These are phyloP conservation scores for Hozukius guyotensis DNA, from an alignment of 2,797 vertebrate genomes.

Conservation along the genomic window DNA sequence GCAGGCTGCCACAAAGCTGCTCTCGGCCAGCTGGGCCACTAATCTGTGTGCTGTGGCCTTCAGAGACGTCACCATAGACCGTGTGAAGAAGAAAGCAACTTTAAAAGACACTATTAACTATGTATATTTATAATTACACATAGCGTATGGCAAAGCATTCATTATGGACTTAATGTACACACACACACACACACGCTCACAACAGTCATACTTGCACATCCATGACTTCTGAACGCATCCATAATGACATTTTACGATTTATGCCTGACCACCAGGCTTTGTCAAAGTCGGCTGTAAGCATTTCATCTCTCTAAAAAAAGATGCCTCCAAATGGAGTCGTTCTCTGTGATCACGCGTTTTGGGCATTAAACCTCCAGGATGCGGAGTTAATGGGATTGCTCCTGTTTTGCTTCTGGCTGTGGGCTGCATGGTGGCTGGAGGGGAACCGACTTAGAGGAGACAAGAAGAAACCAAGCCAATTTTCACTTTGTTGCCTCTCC, in stretches of 20 bases:
- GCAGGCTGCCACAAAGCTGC: slow-evolving; percentile 67
- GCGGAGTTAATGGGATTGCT: slow-evolving; percentile 80
- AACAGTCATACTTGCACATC: slow-evolving; percentile 3
- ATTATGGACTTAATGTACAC: neutral
- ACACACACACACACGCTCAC: neutral
- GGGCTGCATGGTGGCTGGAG: slow-evolving; percentile 48
- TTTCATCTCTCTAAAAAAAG: slow-evolving; percentile 63
- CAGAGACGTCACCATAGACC: slow-evolving; percentile 49
- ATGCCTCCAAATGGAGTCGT: slow-evolving; percentile 52
- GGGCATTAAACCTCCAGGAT: slow-evolving; percentile 67
- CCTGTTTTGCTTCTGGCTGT: slow-evolving; percentile 66
- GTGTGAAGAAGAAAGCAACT: slow-evolving; percentile 50
- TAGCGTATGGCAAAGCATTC: neutral
- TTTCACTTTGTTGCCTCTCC: slow-evolving; percentile 80
- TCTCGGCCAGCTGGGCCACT: slow-evolving; percentile 64
- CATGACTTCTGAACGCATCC: slow-evolving; percentile 29
- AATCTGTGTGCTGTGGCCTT: slow-evolving; percentile 63
- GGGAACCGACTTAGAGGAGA: slow-evolving; percentile 69
- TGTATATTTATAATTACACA: slow-evolving; percentile 41
- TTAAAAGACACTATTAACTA: slow-evolving; percentile 31
- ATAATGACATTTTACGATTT: slow-evolving; percentile 37
- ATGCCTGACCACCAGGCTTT: slow-evolving; percentile 56
- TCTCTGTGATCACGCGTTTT: slow-evolving; percentile 57
- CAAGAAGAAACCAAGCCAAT: slow-evolving; percentile 71
- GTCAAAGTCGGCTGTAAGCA: slow-evolving; percentile 34